Conservation (phyloP, 1,140 invertebrate genomes). For the Megalopta genalis region DNA sequence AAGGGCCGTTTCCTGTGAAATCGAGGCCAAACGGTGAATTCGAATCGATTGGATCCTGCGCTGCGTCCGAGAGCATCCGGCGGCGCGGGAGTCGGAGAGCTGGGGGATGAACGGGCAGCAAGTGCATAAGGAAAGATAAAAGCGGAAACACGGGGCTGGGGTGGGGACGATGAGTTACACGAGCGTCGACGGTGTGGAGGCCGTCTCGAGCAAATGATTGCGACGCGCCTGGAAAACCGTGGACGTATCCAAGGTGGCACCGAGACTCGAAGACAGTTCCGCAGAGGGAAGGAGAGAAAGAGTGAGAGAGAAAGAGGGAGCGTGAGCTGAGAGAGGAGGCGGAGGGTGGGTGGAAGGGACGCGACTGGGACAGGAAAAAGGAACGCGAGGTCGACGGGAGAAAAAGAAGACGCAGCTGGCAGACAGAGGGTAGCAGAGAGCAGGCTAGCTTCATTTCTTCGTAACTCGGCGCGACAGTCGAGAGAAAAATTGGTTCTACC, state of each 20-base stretch:
- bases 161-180: conserved; percentile 5
- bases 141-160: not conserved
- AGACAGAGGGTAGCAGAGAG: conserved; percentile 57
- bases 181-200: conserved; percentile 11
- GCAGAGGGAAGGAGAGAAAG: not conserved
- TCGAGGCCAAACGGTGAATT: conserved; percentile 27
- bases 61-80: not conserved
- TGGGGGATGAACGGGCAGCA: not conserved
- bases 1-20: not conserved
- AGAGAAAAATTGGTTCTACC: conserved; percentile 76
- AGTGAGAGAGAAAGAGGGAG: too few species aligned
- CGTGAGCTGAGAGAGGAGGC: too few species aligned
- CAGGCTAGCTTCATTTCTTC: conserved; percentile 70
- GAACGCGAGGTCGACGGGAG: conserved; percentile 9
- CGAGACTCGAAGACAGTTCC: conserved; percentile 13
- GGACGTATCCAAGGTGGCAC: conserved; percentile 42
- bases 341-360: too few species aligned
- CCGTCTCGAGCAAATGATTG: conserved; percentile 38
- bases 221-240: conserved; percentile 40
- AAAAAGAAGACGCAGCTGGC: conserved; percentile 53
- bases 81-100: not conserved
- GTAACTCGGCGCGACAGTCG: conserved; percentile 74
- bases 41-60: conserved; percentile 38
- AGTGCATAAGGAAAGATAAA: not conserved
- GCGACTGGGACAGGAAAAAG: not conserved